Evolutionary conservation across 1,140 invertebrate species (phyloP), one percentile per base, ranked within the genome.

Genomic region (Eriocheir sinensis): DNA sequence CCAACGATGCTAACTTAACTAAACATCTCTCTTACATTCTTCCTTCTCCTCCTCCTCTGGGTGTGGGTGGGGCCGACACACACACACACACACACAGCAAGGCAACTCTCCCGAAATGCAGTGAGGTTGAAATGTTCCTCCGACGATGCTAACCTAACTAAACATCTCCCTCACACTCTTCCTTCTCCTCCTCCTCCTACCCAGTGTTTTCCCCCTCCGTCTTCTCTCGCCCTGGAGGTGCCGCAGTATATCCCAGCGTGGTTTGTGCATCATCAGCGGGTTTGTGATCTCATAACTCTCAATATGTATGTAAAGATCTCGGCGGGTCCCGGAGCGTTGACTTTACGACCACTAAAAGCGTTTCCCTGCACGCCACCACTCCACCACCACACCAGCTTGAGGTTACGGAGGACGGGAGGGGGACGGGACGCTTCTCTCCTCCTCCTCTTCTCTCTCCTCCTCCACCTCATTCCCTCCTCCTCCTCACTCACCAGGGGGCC

Each of bases 281-380:
- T 91, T 91, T 91, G 89, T 80, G 89, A 80, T 91, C 53, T 80
- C 89, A 80, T 91, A 91, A 91, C 89, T 91, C 53, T 79, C 89
- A 79, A 91, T 91, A 91, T 91, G 89, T 91, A 91, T 91, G 89
- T 91, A 91, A 91, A 41, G 89, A 91, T 91, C 89, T 91, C 89
- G 89, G 53, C 53, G 89, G 44, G 89, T 91, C 79, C 89, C 72
- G 36, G 53, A 30, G 12, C 89, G 53, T 91, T 91, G 53, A 80
- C 89, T 91, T 91, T 91, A 91, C 34, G 34, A 38, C 89, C 89
- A 80, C 53, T 91, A 91, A 91, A 91, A 91, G 60, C 79, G 79
- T 72, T 91, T 91, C 89, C 60, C 48, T 53, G 53, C 32, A 27
- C 89, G 89, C 36, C n/a, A 80, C n/a, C 21, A 17, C 44, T n/a